phyloP scores from a whole-genome alignment of 2,888 invertebrate species.

The Chrysodeixis includens region DNA sequence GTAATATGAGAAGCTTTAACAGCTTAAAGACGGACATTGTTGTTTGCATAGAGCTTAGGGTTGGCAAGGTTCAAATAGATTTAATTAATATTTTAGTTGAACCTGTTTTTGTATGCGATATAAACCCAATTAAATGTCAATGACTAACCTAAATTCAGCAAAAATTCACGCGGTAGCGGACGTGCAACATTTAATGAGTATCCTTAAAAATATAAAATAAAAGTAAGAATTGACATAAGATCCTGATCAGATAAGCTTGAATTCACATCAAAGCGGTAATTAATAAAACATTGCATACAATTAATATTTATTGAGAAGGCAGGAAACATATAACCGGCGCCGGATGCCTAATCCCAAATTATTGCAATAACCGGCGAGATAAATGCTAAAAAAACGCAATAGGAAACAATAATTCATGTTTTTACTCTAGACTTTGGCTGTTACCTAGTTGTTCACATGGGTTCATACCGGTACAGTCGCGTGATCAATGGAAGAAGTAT shows the following conservation, averaged over 20 bases:
- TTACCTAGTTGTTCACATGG: neutral
- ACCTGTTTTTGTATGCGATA: too few species aligned
- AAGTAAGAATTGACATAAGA: constrained; percentile 2
- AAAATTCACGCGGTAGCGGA: neutral
- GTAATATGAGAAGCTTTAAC: constrained; percentile 50
- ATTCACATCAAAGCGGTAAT: constrained; percentile 13
- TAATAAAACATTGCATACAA: constrained; percentile 37
- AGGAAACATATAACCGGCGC: constrained; percentile 43
- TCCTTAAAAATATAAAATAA: neutral
- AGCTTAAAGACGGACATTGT: constrained; percentile 50
- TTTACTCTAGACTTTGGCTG: neutral
- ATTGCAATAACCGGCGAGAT: constrained; percentile 26
- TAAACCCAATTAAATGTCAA: neutral
- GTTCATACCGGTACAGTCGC: neutral
- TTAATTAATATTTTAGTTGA: too few species aligned
- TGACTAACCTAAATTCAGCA: neutral
- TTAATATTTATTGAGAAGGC: constrained; percentile 24
- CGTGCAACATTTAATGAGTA: neutral
- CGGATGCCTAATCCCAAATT: constrained; percentile 41
- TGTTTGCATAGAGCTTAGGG: constrained; percentile 43
- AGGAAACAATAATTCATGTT: constrained; percentile 41
- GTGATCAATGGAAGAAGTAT: neutral
- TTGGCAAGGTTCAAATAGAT: constrained; percentile 16
- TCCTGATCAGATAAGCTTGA: constrained; percentile 9
- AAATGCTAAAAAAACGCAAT: constrained; percentile 46